Percentiles rank a stretch among this genome's conserved stretches.
phyloP scores from a whole-genome alignment of 2,797 vertebrate genomes.

The Varecia variegata region DNA sequence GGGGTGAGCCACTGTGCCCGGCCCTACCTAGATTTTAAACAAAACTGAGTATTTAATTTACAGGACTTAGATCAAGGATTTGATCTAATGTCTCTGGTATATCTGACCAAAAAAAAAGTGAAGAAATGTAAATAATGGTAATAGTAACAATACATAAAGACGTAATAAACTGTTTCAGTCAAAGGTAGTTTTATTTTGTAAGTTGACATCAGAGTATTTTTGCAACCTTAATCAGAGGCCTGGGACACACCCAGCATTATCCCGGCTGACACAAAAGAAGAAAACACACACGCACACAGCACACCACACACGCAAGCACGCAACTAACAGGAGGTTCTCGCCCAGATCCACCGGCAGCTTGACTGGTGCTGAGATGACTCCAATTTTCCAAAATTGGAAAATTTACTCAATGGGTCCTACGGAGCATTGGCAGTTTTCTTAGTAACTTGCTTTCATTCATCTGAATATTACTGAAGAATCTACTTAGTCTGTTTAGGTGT shows the following conservation, averaged over 20 bases:
- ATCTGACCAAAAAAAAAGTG: background rate
- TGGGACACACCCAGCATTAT: background rate
- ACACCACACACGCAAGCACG: background rate
- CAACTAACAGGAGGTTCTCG: background rate
- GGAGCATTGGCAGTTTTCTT: background rate
- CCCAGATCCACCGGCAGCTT: background rate
- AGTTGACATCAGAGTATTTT: background rate
- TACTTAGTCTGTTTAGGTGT: background rate
- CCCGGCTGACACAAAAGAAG: background rate
- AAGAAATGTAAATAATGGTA: background rate
- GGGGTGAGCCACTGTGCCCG: too few species aligned
- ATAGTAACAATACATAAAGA: background rate
- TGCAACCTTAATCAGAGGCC: background rate
- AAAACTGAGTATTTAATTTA: background rate
- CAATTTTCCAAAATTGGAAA: constrained; percentile 25
- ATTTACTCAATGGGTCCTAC: background rate
- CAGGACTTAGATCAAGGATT: background rate
- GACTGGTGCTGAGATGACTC: background rate
- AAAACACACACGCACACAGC: too few species aligned
- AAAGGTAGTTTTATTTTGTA: background rate
- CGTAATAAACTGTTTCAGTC: background rate
- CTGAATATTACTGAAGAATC: background rate
- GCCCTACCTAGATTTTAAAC: background rate
- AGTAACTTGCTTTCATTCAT: background rate
- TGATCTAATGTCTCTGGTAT: background rate